Percentiles rank a stretch among this genome's conserved stretches.
phyloP scores from a whole-genome alignment of 2,113 vertebrate species.

The Neogale vison region DNA sequence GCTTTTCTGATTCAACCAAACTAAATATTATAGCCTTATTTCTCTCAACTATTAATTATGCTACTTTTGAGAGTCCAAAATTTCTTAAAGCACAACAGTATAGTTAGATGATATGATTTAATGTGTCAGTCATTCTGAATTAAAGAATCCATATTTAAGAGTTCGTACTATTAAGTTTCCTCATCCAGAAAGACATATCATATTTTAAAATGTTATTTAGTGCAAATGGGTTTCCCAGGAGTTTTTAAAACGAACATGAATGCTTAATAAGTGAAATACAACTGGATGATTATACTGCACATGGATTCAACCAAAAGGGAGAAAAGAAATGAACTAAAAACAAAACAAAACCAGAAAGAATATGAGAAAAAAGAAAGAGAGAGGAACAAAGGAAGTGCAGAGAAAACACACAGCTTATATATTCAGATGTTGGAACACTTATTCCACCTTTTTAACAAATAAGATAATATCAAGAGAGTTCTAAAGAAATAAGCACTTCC shows the following conservation, averaged over 20 bases:
- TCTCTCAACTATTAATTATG: slow-evolving; percentile 76
- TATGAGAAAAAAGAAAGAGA: neutral
- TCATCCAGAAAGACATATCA: slow-evolving; percentile 62
- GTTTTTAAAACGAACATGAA: slow-evolving; percentile 48
- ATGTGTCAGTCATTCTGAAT: slow-evolving; percentile 73
- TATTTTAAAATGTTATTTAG: slow-evolving; percentile 66
- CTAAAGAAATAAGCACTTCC: slow-evolving; percentile 46
- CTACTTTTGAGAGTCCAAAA: slow-evolving; percentile 69
- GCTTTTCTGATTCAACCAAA: slow-evolving; percentile 81
- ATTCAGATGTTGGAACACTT: slow-evolving; percentile 41
- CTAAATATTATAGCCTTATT: slow-evolving; percentile 81
- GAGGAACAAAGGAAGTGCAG: neutral
- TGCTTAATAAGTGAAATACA: slow-evolving; percentile 30
- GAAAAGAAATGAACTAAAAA: neutral
- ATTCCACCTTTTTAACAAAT: slow-evolving; percentile 52
- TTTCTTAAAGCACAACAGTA: slow-evolving; percentile 77
- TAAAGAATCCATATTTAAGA: slow-evolving; percentile 72
- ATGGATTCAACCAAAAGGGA: neutral
- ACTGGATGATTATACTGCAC: neutral
- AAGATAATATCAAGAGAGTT: neutral
- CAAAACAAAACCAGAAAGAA: slow-evolving; percentile 11
- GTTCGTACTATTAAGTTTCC: slow-evolving; percentile 52
- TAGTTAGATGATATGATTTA: slow-evolving; percentile 44
- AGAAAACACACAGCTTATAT: neutral
- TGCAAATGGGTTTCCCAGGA: neutral